phyloP scores from a whole-genome alignment of 2,797 vertebrate species.

The Mastacembelus armatus region DNA sequence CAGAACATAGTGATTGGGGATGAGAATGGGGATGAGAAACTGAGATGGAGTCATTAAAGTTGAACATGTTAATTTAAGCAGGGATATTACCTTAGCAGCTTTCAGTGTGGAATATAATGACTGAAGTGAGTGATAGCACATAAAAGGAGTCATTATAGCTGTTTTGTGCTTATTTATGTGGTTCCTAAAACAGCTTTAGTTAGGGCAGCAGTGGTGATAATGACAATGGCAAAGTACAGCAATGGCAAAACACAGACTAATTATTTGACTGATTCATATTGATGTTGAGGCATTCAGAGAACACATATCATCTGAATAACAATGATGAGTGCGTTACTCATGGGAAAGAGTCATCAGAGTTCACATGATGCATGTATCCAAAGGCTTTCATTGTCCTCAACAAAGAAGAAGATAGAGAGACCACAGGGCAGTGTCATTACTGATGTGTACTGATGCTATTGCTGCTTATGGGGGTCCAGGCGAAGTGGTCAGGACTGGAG shows the following conservation, averaged over 20 bases:
- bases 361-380: conserved; percentile 30
- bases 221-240: conserved; percentile 35
- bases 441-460: conserved; percentile 31
- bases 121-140: conserved; percentile 56
- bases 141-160: conserved; percentile 50
- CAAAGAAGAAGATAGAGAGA: conserved; percentile 19
- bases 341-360: not conserved
- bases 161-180: conserved; percentile 51
- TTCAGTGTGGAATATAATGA: conserved; percentile 57
- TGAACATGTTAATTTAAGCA: conserved; percentile 62
- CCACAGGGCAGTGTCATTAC: conserved; percentile 31
- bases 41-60: conserved; percentile 64
- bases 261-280: conserved; percentile 6
- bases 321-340: conserved; percentile 9
- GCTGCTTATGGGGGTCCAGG: conserved; percentile 12
- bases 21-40: conserved; percentile 51
- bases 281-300: not conserved
- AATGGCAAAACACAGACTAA: conserved; percentile 27
- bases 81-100: conserved; percentile 58
- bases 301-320: conserved; percentile 27
- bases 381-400: conserved; percentile 43
- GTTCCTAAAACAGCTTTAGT: conserved; percentile 51
- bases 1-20: conserved; percentile 49
- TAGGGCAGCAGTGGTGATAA: conserved; percentile 32
- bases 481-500: not conserved